phyloP scores from a whole-genome alignment of 2,797 vertebrate genomes.

The Arctocebus calabarensis region DNA sequence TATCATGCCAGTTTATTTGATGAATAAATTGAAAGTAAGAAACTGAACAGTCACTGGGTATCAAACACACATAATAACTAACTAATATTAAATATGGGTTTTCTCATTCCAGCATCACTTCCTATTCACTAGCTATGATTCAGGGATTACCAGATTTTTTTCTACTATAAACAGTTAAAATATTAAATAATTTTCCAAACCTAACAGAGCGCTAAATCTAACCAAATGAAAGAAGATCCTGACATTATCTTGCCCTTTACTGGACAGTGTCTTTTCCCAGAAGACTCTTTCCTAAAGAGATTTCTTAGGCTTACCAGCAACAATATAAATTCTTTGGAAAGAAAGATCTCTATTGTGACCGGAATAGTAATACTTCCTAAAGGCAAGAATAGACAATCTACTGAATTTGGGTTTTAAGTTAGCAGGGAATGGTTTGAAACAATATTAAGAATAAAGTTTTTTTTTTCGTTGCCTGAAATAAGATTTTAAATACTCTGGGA shows the following conservation, averaged over 20 bases:
- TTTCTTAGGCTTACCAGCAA: neutral
- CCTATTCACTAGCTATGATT: neutral
- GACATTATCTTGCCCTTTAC: neutral
- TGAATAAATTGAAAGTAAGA: neutral
- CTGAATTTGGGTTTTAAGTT: conserved; percentile 1
- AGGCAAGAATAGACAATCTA: neutral
- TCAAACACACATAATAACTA: neutral
- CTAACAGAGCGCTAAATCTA: neutral
- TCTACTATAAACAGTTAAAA: neutral
- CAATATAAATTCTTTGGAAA: neutral
- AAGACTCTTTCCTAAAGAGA: neutral
- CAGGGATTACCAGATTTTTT: neutral
- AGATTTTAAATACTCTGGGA: neutral
- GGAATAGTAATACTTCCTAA: neutral
- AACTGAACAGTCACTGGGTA: neutral
- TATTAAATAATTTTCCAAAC: conserved; percentile 6
- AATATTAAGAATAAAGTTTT: neutral
- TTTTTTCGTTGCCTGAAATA: neutral
- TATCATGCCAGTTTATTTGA: neutral
- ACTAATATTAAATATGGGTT: neutral
- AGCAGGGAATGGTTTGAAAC: neutral
- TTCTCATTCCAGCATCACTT: neutral
- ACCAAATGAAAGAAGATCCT: neutral
- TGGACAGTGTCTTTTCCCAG: neutral
- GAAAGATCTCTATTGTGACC: neutral